These are phyloP conservation scores for Otus sunia DNA, from an alignment of 2,113 vertebrate genomes.

Conservation along the genomic window DNA sequence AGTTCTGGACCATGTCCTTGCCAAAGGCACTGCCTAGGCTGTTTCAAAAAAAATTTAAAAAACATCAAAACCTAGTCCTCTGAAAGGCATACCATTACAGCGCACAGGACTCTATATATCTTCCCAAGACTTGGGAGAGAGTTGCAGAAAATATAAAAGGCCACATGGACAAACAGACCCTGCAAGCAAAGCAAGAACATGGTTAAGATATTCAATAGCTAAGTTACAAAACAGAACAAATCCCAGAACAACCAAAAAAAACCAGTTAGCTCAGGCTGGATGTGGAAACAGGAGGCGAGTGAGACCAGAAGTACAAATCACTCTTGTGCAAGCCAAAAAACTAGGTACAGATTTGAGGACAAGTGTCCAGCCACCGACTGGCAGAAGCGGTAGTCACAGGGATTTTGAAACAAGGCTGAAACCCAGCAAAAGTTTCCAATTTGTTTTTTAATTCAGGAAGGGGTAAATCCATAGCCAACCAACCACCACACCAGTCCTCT, in stretches of 20 bases:
- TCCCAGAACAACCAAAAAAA: not conserved
- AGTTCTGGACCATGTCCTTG: not conserved
- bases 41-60: not conserved
- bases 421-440: not conserved
- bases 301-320: not conserved
- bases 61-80: not conserved
- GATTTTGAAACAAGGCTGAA: not conserved
- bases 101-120: not conserved
- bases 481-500: not conserved
- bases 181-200: not conserved
- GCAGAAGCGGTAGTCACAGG: accelerated
- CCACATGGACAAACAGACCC: not conserved
- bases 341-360: not conserved
- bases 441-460: not conserved
- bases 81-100: not conserved
- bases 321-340: not conserved
- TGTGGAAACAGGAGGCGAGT: not conserved
- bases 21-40: not conserved
- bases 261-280: not conserved
- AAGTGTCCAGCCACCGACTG: accelerated
- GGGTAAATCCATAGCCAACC: not conserved
- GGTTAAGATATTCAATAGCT: not conserved
- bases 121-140: not conserved
- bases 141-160: not conserved
- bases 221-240: not conserved